Percentiles rank a stretch among this genome's conserved stretches.
phyloP scores from a whole-genome alignment of 2,113 vertebrate species.

The Gadus macrocephalus region DNA sequence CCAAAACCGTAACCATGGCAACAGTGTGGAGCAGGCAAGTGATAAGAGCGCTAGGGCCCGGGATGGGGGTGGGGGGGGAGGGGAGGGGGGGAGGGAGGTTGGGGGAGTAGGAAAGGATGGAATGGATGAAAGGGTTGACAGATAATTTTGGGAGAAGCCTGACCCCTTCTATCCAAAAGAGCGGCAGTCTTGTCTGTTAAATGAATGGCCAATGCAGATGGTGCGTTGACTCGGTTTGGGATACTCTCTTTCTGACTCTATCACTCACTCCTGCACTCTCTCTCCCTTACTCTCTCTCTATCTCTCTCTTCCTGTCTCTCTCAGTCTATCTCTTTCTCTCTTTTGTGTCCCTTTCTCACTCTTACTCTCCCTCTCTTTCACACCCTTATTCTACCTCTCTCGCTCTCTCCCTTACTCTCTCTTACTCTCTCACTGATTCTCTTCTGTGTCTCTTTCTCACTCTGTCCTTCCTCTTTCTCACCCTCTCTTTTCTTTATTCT shows the following conservation, averaged over 20 bases:
- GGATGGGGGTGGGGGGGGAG: constrained; percentile 38
- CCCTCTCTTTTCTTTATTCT: too few species aligned
- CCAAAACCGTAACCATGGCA: constrained; percentile 68
- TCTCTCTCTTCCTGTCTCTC: too few species aligned
- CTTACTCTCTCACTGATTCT: too few species aligned
- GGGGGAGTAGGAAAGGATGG: too few species aligned
- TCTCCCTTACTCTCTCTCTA: constrained; percentile 7
- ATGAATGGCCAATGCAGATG: constrained; percentile 67
- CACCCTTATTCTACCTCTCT: too few species aligned
- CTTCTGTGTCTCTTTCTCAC: too few species aligned
- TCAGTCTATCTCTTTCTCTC: too few species aligned
- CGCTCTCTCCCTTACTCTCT: too few species aligned
- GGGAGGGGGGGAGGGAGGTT: too few species aligned
- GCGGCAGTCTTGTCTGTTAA: constrained; percentile 54
- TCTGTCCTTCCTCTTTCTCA: too few species aligned
- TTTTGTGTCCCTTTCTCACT: too few species aligned
- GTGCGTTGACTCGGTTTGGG: constrained; percentile 32
- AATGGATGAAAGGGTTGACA: constrained; percentile 67
- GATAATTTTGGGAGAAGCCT: constrained; percentile 66
- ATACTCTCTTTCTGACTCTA: background rate
- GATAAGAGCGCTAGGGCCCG: constrained; percentile 61
- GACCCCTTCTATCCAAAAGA: constrained; percentile 58
- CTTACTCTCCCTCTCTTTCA: too few species aligned
- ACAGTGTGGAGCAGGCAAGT: constrained; percentile 56
- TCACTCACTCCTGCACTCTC: background rate